Percentiles rank a stretch among this genome's conserved stretches.
These are phyloP conservation scores for Nipponacmea schrenckii DNA, from an alignment of 2,888 invertebrate genomes.

Conservation along the genomic window DNA sequence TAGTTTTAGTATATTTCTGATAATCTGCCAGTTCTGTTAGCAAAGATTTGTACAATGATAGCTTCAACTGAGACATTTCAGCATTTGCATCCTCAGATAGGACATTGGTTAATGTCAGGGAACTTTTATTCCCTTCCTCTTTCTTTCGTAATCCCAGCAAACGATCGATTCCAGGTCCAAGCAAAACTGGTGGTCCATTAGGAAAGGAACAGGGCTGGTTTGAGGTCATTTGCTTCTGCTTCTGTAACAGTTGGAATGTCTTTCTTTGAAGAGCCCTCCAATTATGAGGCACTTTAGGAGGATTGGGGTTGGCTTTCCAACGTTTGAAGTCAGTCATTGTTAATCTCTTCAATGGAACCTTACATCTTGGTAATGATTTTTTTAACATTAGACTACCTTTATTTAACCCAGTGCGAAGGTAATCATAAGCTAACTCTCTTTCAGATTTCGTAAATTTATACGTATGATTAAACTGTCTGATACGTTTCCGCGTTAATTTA, in stretches of 20 bases:
- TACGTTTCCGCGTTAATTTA: constrained; percentile 38
- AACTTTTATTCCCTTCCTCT: constrained; percentile 20
- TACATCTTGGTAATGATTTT: constrained; percentile 39
- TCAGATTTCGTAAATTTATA: constrained; percentile 52
- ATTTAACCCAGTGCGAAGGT: constrained; percentile 48
- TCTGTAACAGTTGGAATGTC: not conserved
- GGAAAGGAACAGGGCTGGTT: constrained; percentile 40
- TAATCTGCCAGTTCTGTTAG: constrained; percentile 41
- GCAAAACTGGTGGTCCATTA: constrained; percentile 44
- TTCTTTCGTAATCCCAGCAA: constrained; percentile 49
- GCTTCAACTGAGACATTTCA: constrained; percentile 47
- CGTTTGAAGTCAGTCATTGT: constrained; percentile 38
- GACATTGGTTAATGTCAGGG: constrained; percentile 40
- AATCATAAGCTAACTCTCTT: constrained; percentile 44
- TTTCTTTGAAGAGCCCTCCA: not conserved
- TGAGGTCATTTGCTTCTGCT: constrained; percentile 2
- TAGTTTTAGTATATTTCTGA: constrained; percentile 5
- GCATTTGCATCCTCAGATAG: constrained; percentile 53
- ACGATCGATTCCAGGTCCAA: constrained; percentile 48
- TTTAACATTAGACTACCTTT: constrained; percentile 41
- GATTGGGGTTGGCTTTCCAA: constrained; percentile 30
- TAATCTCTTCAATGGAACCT: constrained; percentile 40
- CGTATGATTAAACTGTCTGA: constrained; percentile 34
- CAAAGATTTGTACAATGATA: constrained; percentile 46
- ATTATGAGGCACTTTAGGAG: not conserved